Base-by-base conservation (phyloP, 1,140 invertebrate genomes). In the Acyrthosiphon pisum region DNA sequence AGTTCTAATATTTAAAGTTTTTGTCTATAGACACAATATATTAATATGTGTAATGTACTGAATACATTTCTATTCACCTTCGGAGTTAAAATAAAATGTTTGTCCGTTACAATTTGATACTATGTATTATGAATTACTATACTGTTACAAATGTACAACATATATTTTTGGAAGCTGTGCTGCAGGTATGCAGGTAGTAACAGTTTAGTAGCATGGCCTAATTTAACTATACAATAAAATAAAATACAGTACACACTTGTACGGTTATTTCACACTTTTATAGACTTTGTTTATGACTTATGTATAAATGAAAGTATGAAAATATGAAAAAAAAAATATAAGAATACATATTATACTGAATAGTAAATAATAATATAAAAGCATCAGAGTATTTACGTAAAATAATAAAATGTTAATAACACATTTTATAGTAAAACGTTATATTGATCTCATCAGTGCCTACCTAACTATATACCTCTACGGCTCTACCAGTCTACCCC, bases 391-490 rank as follows among this genome's bases (percentile, higher is more conserved):
- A 76, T 76, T 76, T 76, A 14, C n/a, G 11, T 76, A 18, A n/a
- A 68, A 68, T 50, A 50, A 41, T 48, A n/a, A 48, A 87, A 87
- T 48, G 6, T 48, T 48, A 50, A 44, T n/a, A 48, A 88, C 37
- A 35, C 30, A 48, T 88, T 88, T n/a, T 35, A 48, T 88, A 88
- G 46, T 35, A 90, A 90, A 90, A 90, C 89, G 53, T 76, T 35
- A 26, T 91, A 91, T 91, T 48, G 90, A 91, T 91, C 90, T 44
- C 60, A 76, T 46, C 90, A n/a, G 60, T 76, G 22, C 56, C 37
- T 81, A 90, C 53, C 41, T 11, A 86, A 44, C 87, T 44, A 35
- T 37, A 53, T n/a, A 86, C 37, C 44, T 30, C 46, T 35, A 41
- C 48, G 46, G 23, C 44, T 30, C 46, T 35, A 41, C 48, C 46